phyloP scores from a whole-genome alignment of 2,113 vertebrate genomes.

The Syngnathoides biaculeatus region DNA sequence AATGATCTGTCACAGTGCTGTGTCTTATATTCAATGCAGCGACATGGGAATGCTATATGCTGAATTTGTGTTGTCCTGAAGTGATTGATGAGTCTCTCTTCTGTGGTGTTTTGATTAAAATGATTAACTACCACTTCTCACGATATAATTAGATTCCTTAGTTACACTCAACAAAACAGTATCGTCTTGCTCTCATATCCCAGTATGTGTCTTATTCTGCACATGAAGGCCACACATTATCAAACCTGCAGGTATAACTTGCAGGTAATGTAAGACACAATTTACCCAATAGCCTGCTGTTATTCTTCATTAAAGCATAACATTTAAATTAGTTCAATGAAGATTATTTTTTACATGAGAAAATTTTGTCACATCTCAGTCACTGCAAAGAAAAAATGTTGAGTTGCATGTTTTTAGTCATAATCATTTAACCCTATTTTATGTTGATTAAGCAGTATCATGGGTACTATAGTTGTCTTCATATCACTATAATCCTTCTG shows the following conservation, averaged over 20 bases:
- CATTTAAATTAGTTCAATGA: too few relatives aligned
- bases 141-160: slow-evolving; percentile 67
- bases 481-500: neutral
- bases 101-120: slow-evolving; percentile 72
- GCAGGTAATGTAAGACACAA: slow-evolving; percentile 36
- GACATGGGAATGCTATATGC: slow-evolving; percentile 34
- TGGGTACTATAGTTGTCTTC: neutral
- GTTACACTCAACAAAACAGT: slow-evolving; percentile 53
- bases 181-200: slow-evolving; percentile 39
- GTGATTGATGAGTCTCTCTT: slow-evolving; percentile 73
- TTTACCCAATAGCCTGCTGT: too few relatives aligned
- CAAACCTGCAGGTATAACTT: slow-evolving; percentile 28
- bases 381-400: too few relatives aligned
- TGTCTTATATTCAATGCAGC: slow-evolving; percentile 33
- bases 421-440: neutral
- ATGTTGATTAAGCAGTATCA: neutral
- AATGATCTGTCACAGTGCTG: slow-evolving; percentile 56
- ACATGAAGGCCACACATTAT: slow-evolving; percentile 15
- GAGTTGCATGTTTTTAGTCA: neutral
- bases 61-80: slow-evolving; percentile 53
- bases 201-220: slow-evolving; percentile 25
- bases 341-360: too few relatives aligned
- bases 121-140: slow-evolving; percentile 72
- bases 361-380: too few relatives aligned
- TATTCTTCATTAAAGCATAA: too few relatives aligned